phyloP scores from a whole-genome alignment of 92 coral and sea anemone species.

The Meandrina meandrites region DNA sequence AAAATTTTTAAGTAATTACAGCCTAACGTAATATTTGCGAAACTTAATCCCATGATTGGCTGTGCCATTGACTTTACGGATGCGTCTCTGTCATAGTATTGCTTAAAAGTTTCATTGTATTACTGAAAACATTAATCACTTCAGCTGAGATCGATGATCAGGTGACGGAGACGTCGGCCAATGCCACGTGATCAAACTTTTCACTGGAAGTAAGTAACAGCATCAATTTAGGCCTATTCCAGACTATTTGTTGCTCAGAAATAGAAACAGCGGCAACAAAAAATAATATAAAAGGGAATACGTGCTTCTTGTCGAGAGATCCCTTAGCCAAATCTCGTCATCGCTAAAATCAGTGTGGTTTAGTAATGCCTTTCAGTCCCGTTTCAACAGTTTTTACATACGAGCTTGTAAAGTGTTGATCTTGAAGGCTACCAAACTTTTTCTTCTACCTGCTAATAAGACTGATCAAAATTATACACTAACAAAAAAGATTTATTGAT shows the following conservation, averaged over 20 bases:
- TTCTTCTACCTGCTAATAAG: not conserved
- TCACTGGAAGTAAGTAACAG: not conserved
- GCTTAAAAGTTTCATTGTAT: not conserved
- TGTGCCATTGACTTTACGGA: not conserved
- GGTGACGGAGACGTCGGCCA: not conserved
- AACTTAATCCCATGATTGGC: conserved; percentile 6
- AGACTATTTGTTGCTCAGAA: not conserved
- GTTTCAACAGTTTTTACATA: not conserved
- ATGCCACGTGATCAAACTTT: not conserved
- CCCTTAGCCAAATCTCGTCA: not conserved
- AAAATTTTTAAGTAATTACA: not conserved
- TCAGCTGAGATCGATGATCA: not conserved
- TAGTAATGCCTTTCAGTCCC: not conserved
- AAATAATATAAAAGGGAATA: not conserved
- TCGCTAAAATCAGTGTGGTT: not conserved
- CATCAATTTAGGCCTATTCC: not conserved
- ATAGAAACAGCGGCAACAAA: not conserved
- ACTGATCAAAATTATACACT: not conserved
- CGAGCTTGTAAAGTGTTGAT: not conserved
- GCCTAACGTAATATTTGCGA: conserved; percentile 2
- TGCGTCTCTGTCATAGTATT: not conserved
- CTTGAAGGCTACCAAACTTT: not conserved
- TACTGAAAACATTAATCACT: not conserved
- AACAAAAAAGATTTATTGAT: no score
- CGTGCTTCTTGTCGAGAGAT: not conserved